Percentiles rank a stretch among this genome's conserved stretches.
Conservation (phyloP, 2,113 vertebrate genomes). For the Mixornis gularis region DNA sequence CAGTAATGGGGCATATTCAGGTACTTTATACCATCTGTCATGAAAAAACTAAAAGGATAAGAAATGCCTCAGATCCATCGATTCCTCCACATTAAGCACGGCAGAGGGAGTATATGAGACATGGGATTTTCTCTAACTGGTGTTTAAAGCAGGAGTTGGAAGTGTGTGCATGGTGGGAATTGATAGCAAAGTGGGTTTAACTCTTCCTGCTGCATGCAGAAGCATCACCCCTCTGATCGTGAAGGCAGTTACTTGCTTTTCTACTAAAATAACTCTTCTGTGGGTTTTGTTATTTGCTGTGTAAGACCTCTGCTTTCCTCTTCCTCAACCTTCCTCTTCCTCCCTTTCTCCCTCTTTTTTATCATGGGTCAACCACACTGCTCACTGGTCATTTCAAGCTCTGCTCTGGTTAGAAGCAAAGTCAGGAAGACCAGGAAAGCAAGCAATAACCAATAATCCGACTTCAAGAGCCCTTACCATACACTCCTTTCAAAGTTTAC, state of each 20-base stretch:
- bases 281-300: background rate
- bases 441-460: background rate
- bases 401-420: background rate
- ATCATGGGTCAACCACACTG: background rate
- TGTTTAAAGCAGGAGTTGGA: background rate
- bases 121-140: background rate
- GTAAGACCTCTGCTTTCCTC: background rate
- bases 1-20: background rate
- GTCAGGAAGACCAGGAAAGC: background rate
- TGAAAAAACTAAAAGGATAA: background rate
- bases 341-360: background rate
- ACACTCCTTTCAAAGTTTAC: background rate
- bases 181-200: background rate
- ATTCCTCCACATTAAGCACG: background rate
- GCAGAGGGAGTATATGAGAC: background rate
- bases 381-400: background rate
- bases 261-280: background rate
- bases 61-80: background rate
- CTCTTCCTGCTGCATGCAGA: fast-evolving
- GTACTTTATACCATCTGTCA: background rate
- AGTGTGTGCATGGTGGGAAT: fast-evolving
- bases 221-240: background rate
- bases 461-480: background rate
- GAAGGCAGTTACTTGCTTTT: background rate
- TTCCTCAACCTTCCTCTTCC: no score